Evolutionary conservation across 2,113 vertebrate species (phyloP), one percentile per base, ranked within the genome.

Genomic region (Onychostoma macrolepis): DNA sequence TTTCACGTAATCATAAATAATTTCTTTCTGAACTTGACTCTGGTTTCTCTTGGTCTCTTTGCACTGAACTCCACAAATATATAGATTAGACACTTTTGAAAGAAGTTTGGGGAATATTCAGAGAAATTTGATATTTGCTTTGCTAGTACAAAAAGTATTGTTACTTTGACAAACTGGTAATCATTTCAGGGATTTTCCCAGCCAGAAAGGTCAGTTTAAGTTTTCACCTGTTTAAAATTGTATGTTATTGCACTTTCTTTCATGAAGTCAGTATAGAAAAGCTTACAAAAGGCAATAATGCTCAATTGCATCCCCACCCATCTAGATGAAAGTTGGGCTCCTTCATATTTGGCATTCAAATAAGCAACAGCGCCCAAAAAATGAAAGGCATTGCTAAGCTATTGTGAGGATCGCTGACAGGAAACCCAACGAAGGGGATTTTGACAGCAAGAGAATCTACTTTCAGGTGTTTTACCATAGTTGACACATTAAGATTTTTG

Each of bases 1-100:
- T 95, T 87, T 79, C 92, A 90, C 91, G 91, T 89, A 93, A 93
- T 93, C 94, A 95, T 95, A 95, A 95, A 94, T 89, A 87, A 91
- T 92, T 94, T 92, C 84, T 93, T 94, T 91, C 92, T 90, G 89
- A 94, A 89, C 11, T 43, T 84, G 85, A 65, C 80, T 89, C 56
- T 58, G 21, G 56, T 58, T 21, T 58, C 89, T 92, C 77, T 50
- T 78, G 86, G 91, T 89, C 69, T 88, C 26, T 36, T 53, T 71
- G 11, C 4, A 2, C 15, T 71, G 15, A 36, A 53, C 45, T 21
- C 17, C 65, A n/a, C n/a, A n/a, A n/a, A n/a, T n/a, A n/a, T n/a
- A n/a, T n/a, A 69, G 7, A 41, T 24, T 9, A 69, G 17, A 72
- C 65, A 45, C 50, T 67, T 13, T 15, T 67, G 63, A 2, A 30